A percentile compares a stretch with the other conserved stretches of the same genome.
Evolutionary conservation across 1,140 invertebrate species (phyloP).

Genomic region (Euura saliciscinereae): DNA sequence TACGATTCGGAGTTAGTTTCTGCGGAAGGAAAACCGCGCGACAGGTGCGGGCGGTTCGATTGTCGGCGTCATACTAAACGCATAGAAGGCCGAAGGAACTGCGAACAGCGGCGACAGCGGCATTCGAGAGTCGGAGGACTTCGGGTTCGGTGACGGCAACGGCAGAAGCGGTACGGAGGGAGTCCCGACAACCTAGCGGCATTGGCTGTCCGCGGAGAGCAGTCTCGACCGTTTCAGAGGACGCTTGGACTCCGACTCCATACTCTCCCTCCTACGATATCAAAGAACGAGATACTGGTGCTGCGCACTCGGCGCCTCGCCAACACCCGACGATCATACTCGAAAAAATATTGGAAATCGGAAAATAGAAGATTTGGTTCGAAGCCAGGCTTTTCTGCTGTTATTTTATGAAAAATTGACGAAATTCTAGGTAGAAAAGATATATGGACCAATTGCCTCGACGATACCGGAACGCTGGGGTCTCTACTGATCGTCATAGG

Average conservation of each 20-base stretch:
- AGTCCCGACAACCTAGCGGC: slow-evolving; percentile 29
- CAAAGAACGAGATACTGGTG: background rate
- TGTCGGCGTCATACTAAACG: slow-evolving; percentile 55
- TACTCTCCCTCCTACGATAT: background rate
- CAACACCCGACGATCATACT: background rate
- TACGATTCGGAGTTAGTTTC: background rate
- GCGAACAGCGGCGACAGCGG: slow-evolving; percentile 22
- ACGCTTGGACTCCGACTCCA: background rate
- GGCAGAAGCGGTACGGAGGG: slow-evolving; percentile 27
- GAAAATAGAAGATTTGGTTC: background rate
- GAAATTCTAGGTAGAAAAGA: too few species aligned
- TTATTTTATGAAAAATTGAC: too few species aligned
- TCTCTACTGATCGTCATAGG: too few species aligned
- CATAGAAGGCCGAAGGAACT: slow-evolving; percentile 32
- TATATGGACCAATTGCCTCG: too few species aligned
- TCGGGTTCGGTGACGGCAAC: slow-evolving; percentile 11
- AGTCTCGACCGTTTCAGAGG: background rate
- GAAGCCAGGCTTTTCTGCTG: too few species aligned
- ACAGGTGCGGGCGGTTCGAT: slow-evolving; percentile 44
- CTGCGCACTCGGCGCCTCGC: background rate
- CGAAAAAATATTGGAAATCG: background rate
- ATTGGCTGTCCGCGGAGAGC: slow-evolving; percentile 9
- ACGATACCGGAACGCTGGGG: too few species aligned
- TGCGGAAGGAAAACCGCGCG: slow-evolving; percentile 14
- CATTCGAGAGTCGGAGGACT: slow-evolving; percentile 6